Evolutionary conservation across 2,113 vertebrate genomes (phyloP).

Genomic region (Pitta sordida): DNA sequence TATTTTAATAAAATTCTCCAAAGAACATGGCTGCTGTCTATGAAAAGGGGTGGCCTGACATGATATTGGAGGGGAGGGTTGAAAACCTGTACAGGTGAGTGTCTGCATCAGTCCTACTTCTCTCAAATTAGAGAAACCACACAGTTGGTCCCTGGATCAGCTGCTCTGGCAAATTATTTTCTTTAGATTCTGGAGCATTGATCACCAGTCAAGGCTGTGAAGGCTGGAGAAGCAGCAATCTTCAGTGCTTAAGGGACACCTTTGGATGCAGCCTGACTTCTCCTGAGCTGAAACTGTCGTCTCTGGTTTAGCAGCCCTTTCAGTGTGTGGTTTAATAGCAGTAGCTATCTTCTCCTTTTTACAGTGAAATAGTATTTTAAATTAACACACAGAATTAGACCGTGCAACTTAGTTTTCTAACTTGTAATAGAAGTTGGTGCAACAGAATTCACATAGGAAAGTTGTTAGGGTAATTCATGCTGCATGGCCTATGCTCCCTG

Average conservation of each 20-base stretch:
- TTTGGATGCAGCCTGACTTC: neutral
- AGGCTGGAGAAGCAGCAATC: neutral
- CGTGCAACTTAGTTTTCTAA: neutral
- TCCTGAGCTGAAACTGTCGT: neutral
- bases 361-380: neutral
- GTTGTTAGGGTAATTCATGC: neutral
- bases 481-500: neutral
- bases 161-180: neutral
- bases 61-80: neutral
- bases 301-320: neutral
- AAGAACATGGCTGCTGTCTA: slow-evolving; percentile 44
- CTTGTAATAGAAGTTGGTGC: neutral
- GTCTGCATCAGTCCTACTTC: neutral
- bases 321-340: neutral
- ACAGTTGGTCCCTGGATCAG: neutral
- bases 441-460: neutral
- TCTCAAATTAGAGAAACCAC: neutral
- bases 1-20: slow-evolving; percentile 76
- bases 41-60: slow-evolving; percentile 11
- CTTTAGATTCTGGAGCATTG: neutral
- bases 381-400: neutral
- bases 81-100: neutral
- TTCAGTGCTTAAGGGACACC: neutral
- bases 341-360: neutral
- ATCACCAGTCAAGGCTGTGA: neutral